Evolutionary conservation across 2,113 vertebrate genomes (phyloP).

Genomic region (Bambusicola thoracicus): DNA sequence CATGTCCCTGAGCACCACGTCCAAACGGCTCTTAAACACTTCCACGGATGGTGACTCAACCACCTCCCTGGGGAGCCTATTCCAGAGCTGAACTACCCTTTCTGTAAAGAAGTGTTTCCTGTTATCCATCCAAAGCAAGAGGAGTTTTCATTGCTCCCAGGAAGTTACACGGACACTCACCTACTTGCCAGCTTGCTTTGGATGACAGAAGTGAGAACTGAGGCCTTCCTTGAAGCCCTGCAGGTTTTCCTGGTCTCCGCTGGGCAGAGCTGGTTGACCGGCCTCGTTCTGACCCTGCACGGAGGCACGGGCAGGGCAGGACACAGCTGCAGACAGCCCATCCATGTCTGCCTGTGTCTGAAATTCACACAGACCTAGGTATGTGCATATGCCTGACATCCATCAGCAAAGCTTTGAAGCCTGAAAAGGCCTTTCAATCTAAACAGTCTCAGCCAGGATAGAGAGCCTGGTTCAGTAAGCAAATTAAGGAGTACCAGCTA

Average conservation of each 20-base stretch:
- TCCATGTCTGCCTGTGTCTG: background rate
- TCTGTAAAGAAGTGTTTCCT: too few relatives aligned
- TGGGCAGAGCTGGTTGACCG: background rate
- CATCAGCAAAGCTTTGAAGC: background rate
- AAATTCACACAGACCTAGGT: background rate
- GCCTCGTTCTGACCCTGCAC: background rate
- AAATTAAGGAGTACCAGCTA: background rate
- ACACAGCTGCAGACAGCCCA: background rate
- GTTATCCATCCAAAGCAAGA: too few relatives aligned
- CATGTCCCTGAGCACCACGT: too few relatives aligned
- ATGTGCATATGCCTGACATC: background rate
- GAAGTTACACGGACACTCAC: background rate
- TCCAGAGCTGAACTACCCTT: too few relatives aligned
- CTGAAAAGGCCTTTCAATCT: background rate
- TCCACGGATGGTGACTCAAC: too few relatives aligned
- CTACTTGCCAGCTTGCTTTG: background rate
- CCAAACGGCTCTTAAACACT: too few relatives aligned
- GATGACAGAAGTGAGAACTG: background rate
- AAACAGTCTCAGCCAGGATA: background rate
- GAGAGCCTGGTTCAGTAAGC: background rate
- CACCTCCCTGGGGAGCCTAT: too few relatives aligned
- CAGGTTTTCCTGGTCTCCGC: background rate
- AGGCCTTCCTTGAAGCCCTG: background rate
- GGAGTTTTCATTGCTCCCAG: background rate
- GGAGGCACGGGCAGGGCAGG: background rate